A percentile compares a stretch with the other conserved stretches of the same genome.
Evolutionary conservation across 2,888 invertebrate genomes (phyloP).

Genomic region (Ormyrus nitidulus): DNA sequence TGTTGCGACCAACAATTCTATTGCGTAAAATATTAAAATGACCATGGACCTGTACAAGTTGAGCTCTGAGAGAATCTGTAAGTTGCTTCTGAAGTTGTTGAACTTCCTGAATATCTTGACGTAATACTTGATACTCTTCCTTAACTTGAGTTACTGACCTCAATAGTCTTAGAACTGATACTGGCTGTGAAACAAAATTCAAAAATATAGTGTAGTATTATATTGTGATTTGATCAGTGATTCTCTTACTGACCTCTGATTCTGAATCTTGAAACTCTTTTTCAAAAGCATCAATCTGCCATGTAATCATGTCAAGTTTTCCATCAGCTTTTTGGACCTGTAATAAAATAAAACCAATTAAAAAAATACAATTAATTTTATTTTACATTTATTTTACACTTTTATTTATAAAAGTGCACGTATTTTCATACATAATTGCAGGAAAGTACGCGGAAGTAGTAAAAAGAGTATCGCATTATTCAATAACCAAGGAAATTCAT

Average conservation of each 20-base stretch:
- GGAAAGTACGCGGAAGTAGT: too few species aligned
- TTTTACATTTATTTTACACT: neutral
- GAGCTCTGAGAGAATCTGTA: conserved; percentile 84
- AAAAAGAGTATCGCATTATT: too few species aligned
- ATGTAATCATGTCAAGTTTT: conserved; percentile 84
- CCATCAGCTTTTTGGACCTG: conserved; percentile 86
- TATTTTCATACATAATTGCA: too few species aligned
- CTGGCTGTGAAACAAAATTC: conserved; percentile 59
- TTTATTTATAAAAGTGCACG: too few species aligned
- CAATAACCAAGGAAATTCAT: too few species aligned
- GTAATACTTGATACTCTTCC: conserved; percentile 87
- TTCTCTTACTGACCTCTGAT: conserved; percentile 71
- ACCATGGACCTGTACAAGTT: conserved; percentile 84
- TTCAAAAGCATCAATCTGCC: conserved; percentile 85
- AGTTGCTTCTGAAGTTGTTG: conserved; percentile 88
- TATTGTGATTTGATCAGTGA: conserved; percentile 7
- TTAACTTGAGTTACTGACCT: conserved; percentile 85
- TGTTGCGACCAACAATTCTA: conserved; percentile 78
- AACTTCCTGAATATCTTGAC: conserved; percentile 87
- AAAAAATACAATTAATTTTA: conserved; percentile 1
- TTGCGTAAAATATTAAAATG: conserved; percentile 85
- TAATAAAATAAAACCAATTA: neutral
- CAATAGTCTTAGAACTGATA: conserved; percentile 84
- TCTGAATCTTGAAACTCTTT: conserved; percentile 79
- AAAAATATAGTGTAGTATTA: conserved; percentile 2